These are phyloP conservation scores for Sanderia malayensis DNA, from an alignment of 30 jellyfish, hydroid and myxozoan genomes.

Conservation along the genomic window DNA sequence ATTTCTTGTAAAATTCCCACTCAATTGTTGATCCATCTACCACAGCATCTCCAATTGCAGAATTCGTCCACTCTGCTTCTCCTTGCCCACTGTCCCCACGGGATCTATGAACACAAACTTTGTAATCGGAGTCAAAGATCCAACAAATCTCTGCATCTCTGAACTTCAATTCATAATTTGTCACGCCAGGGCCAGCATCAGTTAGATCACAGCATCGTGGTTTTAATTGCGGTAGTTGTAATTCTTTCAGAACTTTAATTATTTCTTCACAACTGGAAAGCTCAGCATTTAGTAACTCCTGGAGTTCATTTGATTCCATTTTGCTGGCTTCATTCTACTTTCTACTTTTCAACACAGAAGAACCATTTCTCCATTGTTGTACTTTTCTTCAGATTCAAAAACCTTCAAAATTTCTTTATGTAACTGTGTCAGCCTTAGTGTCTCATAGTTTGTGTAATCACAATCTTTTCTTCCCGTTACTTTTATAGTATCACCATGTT, in stretches of 20 bases:
- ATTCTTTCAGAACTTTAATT: not conserved
- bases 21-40: constrained; percentile 39
- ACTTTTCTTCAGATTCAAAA: too few relatives aligned
- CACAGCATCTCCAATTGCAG: constrained; percentile 28
- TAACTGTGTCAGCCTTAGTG: not conserved
- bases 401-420: not conserved
- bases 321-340: too few relatives aligned
- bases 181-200: constrained; percentile 50
- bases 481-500: not conserved
- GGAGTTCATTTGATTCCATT: too few relatives aligned
- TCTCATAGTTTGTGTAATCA: not conserved
- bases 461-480: constrained; percentile 6
- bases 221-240: constrained; percentile 16
- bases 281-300: too few relatives aligned
- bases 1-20: constrained; percentile 2
- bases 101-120: constrained; percentile 31
- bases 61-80: constrained; percentile 37
- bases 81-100: constrained; percentile 55
- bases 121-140: constrained; percentile 33
- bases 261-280: not conserved
- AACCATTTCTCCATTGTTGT: too few relatives aligned
- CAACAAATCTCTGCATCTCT: constrained; percentile 43
- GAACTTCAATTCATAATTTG: constrained; percentile 31
- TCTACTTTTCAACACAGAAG: too few relatives aligned
- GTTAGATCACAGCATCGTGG: constrained; percentile 36